Conservation (phyloP, 2,797 vertebrate genomes). For the Amazonetta brasiliensis region DNA sequence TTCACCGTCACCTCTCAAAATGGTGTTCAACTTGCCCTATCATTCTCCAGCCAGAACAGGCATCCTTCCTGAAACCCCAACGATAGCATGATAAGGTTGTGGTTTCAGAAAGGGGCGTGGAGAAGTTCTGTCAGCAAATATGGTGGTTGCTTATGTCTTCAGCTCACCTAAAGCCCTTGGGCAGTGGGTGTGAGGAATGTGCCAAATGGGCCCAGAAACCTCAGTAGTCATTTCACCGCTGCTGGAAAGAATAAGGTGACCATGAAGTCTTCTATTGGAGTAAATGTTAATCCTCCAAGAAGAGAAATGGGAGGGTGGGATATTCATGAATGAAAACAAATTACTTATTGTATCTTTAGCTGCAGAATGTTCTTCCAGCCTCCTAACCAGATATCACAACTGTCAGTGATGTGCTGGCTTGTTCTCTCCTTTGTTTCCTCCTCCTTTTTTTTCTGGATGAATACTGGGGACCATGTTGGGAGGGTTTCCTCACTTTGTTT, state of each 20-base stretch:
- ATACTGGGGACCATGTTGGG: neutral
- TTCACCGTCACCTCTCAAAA: neutral
- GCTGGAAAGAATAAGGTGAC: neutral
- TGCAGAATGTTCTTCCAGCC: neutral
- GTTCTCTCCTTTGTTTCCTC: neutral
- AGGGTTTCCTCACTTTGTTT: neutral
- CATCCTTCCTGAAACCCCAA: constrained; percentile 27
- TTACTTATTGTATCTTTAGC: neutral
- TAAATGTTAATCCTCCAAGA: neutral
- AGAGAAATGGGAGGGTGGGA: neutral
- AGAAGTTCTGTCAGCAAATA: neutral
- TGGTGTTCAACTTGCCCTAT: neutral
- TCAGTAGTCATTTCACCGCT: constrained; percentile 1
- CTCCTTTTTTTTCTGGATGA: neutral
- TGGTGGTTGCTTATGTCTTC: neutral
- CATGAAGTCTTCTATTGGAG: neutral
- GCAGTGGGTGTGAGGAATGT: neutral
- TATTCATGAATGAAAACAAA: neutral
- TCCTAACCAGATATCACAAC: neutral
- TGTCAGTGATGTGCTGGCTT: neutral
- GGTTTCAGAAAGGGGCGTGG: constrained; percentile 29
- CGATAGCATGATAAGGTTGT: neutral
- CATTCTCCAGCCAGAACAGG: constrained; percentile 3
- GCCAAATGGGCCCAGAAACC: neutral
- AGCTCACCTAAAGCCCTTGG: constrained; percentile 8